Evolutionary conservation across 2,797 vertebrate species (phyloP).

Genomic region (Dryobates pubescens): DNA sequence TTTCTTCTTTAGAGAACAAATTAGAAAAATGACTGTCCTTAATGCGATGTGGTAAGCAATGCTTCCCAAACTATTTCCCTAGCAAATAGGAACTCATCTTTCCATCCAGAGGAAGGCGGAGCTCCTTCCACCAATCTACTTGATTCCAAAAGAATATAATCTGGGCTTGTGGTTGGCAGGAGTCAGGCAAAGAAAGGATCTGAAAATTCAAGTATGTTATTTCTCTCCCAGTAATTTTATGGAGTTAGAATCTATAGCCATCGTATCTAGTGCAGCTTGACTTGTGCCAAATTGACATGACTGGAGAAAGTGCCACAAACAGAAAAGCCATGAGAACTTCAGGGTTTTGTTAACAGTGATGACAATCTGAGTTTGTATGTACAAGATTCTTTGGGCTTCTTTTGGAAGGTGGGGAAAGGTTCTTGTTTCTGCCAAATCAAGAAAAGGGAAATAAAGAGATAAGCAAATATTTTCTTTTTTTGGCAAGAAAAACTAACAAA

Average conservation of each 20-base stretch:
- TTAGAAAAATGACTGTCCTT: neutral
- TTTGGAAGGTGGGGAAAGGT: neutral
- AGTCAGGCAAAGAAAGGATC: neutral
- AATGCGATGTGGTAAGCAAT: neutral
- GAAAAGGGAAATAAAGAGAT: neutral
- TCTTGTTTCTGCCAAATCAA: neutral
- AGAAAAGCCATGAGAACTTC: neutral
- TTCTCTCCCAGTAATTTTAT: neutral
- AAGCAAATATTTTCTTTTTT: neutral
- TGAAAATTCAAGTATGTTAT: neutral
- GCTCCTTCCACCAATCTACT: neutral
- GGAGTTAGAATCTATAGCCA: neutral
- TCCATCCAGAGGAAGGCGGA: neutral
- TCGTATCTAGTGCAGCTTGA: fast-evolving
- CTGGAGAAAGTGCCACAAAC: neutral
- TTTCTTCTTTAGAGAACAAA: neutral
- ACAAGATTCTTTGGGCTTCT: neutral
- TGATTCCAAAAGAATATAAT: neutral
- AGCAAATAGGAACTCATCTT: neutral
- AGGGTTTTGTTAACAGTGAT: neutral
- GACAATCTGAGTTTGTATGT: neutral
- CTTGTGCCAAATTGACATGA: neutral
- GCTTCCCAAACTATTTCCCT: neutral
- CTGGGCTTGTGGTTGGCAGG: neutral
- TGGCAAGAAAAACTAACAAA: neutral